These are phyloP conservation scores for Chaetodon auriga DNA, from an alignment of 2,113 vertebrate species.

Conservation along the genomic window DNA sequence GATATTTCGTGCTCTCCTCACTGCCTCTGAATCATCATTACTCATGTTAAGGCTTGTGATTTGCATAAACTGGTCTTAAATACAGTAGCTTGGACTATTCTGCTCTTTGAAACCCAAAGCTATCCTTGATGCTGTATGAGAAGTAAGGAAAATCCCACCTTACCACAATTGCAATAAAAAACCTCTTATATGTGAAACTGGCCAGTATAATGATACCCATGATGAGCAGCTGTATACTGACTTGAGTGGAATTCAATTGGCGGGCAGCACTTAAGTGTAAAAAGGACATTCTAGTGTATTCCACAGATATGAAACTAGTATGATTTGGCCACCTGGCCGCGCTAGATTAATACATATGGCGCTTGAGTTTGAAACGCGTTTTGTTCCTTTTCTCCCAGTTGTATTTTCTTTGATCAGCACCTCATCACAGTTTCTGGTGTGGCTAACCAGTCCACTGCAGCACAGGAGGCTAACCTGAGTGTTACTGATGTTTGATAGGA, in stretches of 20 bases:
- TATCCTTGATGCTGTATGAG: background rate
- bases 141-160: background rate
- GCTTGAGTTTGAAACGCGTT: background rate
- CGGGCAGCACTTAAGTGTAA: background rate
- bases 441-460: background rate
- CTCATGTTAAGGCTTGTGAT: slow-evolving; percentile 12
- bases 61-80: slow-evolving; percentile 17
- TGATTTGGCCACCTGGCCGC: background rate
- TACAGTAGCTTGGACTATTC: background rate
- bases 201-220: background rate
- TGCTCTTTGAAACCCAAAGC: slow-evolving; percentile 6
- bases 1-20: background rate
- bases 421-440: background rate
- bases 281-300: background rate
- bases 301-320: background rate
- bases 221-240: background rate
- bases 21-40: slow-evolving; percentile 13
- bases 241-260: slow-evolving; percentile 12
- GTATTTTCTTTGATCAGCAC: slow-evolving; percentile 3
- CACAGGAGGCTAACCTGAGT: background rate
- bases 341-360: background rate
- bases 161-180: slow-evolving; percentile 28
- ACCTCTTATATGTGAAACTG: slow-evolving; percentile 37
- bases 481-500: slow-evolving; percentile 19
- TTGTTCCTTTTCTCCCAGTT: background rate